These are phyloP conservation scores for Eueremaeus valkanovi DNA, from an alignment of 2,888 invertebrate species.

Conservation along the genomic window DNA sequence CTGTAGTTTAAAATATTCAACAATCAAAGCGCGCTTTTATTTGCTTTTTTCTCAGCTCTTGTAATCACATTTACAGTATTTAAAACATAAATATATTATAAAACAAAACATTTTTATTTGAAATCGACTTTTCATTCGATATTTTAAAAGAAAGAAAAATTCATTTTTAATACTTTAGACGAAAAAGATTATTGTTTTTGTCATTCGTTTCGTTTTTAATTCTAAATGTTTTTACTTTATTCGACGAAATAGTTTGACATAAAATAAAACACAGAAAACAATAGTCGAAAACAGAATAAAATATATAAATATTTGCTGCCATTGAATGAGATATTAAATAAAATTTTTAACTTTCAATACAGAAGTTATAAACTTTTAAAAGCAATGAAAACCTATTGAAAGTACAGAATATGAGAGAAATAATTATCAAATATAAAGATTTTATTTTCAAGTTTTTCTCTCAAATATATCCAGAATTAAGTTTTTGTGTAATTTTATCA, in stretches of 20 bases:
- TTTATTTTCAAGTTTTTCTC: background rate
- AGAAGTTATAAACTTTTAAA: too few relatives aligned
- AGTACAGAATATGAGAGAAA: too few relatives aligned
- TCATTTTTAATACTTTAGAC: slow-evolving; percentile 12
- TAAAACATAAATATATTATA: slow-evolving; percentile 12
- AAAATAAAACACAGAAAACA: background rate
- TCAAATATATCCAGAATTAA: too few relatives aligned
- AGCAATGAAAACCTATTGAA: too few relatives aligned
- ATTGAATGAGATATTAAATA: background rate
- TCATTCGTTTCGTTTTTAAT: background rate
- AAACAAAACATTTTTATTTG: slow-evolving; percentile 1
- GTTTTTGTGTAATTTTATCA: background rate
- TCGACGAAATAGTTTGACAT: background rate
- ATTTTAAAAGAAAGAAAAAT: background rate
- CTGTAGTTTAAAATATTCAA: too few relatives aligned
- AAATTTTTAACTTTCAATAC: background rate
- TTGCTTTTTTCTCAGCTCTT: too few relatives aligned
- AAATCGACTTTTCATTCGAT: slow-evolving; percentile 1
- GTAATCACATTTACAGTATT: slow-evolving; percentile 14
- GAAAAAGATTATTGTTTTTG: too few relatives aligned
- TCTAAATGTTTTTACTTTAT: background rate
- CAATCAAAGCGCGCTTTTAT: too few relatives aligned
- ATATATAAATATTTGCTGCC: slow-evolving; percentile 34
- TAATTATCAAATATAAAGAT: too few relatives aligned
- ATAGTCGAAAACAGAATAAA: slow-evolving; percentile 32